These are phyloP conservation scores for Clarias batrachus DNA, from an alignment of 2,113 vertebrate genomes.

Conservation along the genomic window DNA sequence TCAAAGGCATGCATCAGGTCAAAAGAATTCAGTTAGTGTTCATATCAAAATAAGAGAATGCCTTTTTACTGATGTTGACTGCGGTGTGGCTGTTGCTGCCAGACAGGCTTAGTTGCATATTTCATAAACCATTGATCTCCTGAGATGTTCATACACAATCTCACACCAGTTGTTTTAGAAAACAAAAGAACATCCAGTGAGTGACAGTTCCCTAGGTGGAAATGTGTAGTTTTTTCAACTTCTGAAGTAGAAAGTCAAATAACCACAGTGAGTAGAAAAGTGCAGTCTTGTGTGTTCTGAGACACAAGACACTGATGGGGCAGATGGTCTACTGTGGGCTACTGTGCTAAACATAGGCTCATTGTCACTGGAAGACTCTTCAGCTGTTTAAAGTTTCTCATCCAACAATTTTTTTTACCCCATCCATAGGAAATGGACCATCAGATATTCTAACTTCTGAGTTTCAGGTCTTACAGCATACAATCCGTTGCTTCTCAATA, in stretches of 20 bases:
- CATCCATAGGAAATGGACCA: background rate
- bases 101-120: background rate
- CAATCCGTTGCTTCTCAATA: background rate
- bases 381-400: background rate
- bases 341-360: background rate
- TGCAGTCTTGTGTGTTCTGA: background rate
- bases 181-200: conserved; percentile 4
- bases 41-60: background rate
- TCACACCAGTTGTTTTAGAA: background rate
- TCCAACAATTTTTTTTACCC: background rate
- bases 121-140: background rate
- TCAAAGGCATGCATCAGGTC: background rate
- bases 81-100: background rate
- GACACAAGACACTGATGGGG: background rate
- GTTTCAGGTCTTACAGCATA: background rate
- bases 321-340: background rate
- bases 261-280: background rate
- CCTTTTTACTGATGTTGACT: background rate
- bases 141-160: background rate
- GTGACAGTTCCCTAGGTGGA: background rate
- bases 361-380: background rate
- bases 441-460: background rate
- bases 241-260: background rate
- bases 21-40: background rate
- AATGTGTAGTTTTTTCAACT: background rate